Evolutionary conservation across 2,113 vertebrate genomes (phyloP).

Genomic region (Blennius ocellaris): DNA sequence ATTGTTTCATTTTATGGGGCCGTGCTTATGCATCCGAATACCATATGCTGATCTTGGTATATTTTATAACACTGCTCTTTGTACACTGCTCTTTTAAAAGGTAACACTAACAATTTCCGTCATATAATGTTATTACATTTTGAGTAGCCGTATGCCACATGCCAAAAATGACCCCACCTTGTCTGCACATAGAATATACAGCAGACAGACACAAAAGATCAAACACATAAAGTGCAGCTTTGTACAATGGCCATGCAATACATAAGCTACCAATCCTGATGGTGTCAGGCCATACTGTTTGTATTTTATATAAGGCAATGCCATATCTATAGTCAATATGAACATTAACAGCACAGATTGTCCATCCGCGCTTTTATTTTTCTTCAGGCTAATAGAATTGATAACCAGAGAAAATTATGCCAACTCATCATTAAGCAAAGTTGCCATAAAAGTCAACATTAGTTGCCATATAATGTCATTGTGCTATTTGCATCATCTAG

Average conservation of each 20-base stretch:
- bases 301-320: no score
- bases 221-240: slow-evolving; percentile 6
- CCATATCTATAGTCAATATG: no score
- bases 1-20: slow-evolving; percentile 2
- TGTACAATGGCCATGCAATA: not conserved
- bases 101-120: not conserved
- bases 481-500: no score
- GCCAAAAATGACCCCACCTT: not conserved
- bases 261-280: not conserved
- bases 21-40: not conserved
- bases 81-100: slow-evolving; percentile 3
- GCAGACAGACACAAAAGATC: not conserved
- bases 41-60: not conserved
- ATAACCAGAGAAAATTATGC: no score
- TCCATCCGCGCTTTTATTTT: no score
- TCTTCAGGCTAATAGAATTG: no score
- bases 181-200: not conserved
- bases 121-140: no score
- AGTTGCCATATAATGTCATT: no score
- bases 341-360: no score
- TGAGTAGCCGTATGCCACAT: not conserved
- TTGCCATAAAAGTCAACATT: no score
- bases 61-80: slow-evolving; percentile 11
- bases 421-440: no score
- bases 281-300: not conserved